Evolutionary conservation across 2,797 vertebrate genomes (phyloP), one percentile per base, ranked within the genome.

Genomic region (Buphagus erythrorhynchus): DNA sequence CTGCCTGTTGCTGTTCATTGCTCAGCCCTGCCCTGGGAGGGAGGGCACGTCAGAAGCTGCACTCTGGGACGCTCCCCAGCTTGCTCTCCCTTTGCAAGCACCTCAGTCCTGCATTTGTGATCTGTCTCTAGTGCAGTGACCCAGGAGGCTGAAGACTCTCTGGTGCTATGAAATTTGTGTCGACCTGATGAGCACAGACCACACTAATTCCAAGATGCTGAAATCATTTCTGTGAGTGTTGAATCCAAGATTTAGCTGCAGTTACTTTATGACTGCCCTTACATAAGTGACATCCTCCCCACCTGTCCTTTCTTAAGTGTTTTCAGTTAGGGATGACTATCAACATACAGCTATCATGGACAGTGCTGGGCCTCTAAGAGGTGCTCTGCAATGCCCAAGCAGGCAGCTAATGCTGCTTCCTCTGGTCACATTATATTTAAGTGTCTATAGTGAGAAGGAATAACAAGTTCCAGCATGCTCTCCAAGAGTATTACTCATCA

Each of bases 11-110:
- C 57, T 85, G 57, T 35, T 87, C 45, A 4, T 10, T 35, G 59
- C 77, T 63, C 72, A 69, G 31, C 36, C 61, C 43, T 65, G 45
- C 21, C 69, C 65, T 3, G 3, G 52, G 55, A 69, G 40, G 62
- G 36, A 61, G 16, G 1, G 71, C 62, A n/a, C 0, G 0, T n/a
- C 90, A 84, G 20, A 67, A 73, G 75, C 57, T 0, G 0, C 36
- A 20, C 2, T 13, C 54, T 21, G 3, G 4, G 38, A n/a, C 0
- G 0, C 42, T 68, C 54, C 52, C 54, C 9, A 3, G 19, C 74
- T 78, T n/a, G 42, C 40, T 62, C 26, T 57, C 38, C 26, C 26
- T 72, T 52, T 54, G 66, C 6, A 2, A 81, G 51, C 29, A 74
- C 35, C 20, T 33, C 25, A 6, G 29, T 49, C 38, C 59, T 17